phyloP scores from a whole-genome alignment of 2,888 invertebrate species.

The Lacanobia oleracea region DNA sequence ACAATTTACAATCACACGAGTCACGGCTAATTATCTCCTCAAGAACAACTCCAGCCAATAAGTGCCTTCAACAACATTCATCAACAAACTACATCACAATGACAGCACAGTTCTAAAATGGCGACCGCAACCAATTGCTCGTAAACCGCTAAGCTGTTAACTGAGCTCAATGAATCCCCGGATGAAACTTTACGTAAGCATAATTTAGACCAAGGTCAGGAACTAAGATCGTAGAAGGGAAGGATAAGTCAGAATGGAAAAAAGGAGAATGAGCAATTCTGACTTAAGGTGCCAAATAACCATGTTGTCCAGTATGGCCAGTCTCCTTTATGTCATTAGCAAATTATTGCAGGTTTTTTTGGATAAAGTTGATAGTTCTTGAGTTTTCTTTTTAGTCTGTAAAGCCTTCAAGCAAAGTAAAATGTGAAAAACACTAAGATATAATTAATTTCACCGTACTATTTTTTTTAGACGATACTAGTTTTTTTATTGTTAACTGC shows the following conservation, averaged over 20 bases:
- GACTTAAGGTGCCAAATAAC: background rate
- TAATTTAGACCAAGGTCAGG: slow-evolving; percentile 67
- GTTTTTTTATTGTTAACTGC: too few species aligned
- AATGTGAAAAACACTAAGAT: too few species aligned
- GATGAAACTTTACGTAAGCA: slow-evolving; percentile 62
- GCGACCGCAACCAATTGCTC: slow-evolving; percentile 63
- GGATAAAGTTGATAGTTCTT: too few species aligned
- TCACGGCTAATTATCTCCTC: slow-evolving; percentile 11
- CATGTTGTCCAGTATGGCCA: too few species aligned
- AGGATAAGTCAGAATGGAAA: slow-evolving; percentile 12
- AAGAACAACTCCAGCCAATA: slow-evolving; percentile 9
- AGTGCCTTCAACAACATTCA: background rate
- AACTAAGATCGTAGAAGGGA: slow-evolving; percentile 31
- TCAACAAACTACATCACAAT: slow-evolving; percentile 38
- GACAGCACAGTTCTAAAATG: slow-evolving; percentile 41
- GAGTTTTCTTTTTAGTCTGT: too few species aligned
- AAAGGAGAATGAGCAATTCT: background rate
- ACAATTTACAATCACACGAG: background rate
- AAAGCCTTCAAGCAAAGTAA: too few species aligned
- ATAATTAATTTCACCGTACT: too few species aligned
- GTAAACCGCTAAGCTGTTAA: slow-evolving; percentile 68
- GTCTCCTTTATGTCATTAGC: background rate
- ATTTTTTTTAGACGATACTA: too few species aligned
- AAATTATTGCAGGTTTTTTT: background rate
- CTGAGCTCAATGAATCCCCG: slow-evolving; percentile 67